Conservation (phyloP, 2,113 vertebrate species). For the Microtus oregoni region DNA sequence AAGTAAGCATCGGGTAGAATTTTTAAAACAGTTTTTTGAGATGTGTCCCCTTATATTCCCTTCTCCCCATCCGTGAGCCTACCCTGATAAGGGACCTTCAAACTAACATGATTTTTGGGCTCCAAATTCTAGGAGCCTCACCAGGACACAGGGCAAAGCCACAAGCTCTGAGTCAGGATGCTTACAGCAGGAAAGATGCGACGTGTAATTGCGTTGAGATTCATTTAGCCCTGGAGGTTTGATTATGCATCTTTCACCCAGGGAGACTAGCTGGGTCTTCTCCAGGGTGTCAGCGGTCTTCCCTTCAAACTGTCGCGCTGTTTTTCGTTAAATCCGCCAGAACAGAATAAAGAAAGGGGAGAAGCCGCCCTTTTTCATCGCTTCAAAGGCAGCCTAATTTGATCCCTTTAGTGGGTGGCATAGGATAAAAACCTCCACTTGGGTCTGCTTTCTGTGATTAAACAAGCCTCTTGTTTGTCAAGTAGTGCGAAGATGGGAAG, state of each 20-base stretch:
- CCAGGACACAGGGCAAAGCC: neutral
- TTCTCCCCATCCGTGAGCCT: neutral
- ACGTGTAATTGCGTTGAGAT: neutral
- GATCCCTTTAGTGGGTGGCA: conserved; percentile 66
- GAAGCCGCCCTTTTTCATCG: conserved; percentile 36
- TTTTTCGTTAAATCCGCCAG: conserved; percentile 36
- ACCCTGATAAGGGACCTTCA: neutral
- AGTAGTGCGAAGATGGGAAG: conserved; percentile 52
- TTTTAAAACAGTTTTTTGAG: neutral
- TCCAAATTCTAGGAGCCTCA: neutral
- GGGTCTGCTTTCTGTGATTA: conserved; percentile 72
- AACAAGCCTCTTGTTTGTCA: conserved; percentile 73
- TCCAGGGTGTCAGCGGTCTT: neutral
- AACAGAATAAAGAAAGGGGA: conserved; percentile 2
- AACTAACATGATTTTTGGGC: neutral
- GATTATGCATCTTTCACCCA: neutral
- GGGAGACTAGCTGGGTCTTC: neutral
- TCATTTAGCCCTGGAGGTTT: neutral
- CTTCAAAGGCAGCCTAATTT: conserved; percentile 76
- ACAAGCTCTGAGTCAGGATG: neutral
- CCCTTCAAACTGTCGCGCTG: neutral
- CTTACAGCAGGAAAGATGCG: neutral
- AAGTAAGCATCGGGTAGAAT: neutral
- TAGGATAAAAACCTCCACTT: conserved; percentile 72
- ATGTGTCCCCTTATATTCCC: neutral